Evolutionary conservation across 1,140 invertebrate species (phyloP).

Genomic region (Aphelenchoides avenae): DNA sequence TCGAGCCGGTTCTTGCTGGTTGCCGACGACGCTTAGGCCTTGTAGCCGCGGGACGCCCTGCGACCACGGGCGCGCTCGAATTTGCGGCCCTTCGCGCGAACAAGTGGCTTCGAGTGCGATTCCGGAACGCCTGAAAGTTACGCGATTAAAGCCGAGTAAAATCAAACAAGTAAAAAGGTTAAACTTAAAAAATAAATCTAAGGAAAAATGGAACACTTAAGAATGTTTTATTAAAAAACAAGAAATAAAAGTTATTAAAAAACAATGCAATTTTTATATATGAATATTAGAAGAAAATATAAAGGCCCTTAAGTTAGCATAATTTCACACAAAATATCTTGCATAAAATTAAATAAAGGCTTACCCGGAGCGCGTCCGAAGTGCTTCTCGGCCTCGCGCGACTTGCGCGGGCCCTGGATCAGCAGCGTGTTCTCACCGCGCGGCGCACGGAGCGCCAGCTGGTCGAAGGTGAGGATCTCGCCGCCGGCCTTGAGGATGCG

Average conservation of each 20-base stretch:
- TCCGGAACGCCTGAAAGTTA: too few species aligned
- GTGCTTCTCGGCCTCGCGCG: constrained; percentile 86
- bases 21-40: constrained; percentile 81
- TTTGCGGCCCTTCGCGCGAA: constrained; percentile 88
- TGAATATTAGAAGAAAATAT: too few species aligned
- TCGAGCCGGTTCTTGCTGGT: too few species aligned
- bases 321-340: too few species aligned
- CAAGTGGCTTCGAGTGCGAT: constrained; percentile 75
- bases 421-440: constrained; percentile 88
- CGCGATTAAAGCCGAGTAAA: too few species aligned
- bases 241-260: too few species aligned
- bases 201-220: too few species aligned
- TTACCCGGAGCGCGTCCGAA: constrained; percentile 92
- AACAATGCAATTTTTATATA: too few species aligned
- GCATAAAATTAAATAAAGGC: constrained; percentile 16
- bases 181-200: too few species aligned
- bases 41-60: constrained; percentile 91
- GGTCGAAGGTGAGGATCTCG: constrained; percentile 94
- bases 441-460: constrained; percentile 83
- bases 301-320: too few species aligned
- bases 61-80: constrained; percentile 91
- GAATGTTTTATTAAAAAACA: too few species aligned
- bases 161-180: too few species aligned
- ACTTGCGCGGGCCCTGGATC: constrained; percentile 83
- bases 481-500: constrained; percentile 92